These are phyloP conservation scores for Macrosiphum euphorbiae DNA, from an alignment of 2,888 invertebrate genomes.

Conservation along the genomic window DNA sequence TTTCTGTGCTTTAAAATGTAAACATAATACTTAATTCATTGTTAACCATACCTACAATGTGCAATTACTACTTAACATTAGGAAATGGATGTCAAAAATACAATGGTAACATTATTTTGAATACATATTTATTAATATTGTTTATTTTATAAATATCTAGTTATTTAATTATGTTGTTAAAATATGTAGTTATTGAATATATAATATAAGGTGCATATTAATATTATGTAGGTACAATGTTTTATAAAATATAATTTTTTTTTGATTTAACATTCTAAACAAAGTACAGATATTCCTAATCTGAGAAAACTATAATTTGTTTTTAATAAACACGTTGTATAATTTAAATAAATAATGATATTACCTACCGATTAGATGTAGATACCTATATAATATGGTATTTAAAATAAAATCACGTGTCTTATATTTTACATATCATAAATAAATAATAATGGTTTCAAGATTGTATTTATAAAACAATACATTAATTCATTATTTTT, in stretches of 20 bases:
- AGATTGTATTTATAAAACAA: not conserved
- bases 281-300: not conserved
- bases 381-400: not conserved
- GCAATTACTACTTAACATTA: not conserved
- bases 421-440: not conserved
- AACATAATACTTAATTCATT: not conserved
- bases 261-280: not conserved
- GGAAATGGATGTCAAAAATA: not conserved
- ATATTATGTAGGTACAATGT: not conserved
- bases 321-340: not conserved
- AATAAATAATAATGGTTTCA: not conserved
- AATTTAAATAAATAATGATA: not conserved
- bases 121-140: not conserved
- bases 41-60: not conserved
- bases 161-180: not conserved
- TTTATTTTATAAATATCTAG: not conserved
- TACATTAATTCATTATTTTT: not conserved
- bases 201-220: not conserved
- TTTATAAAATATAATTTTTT: not conserved
- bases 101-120: not conserved
- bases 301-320: not conserved
- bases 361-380: not conserved
- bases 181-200: not conserved
- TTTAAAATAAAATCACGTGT: not conserved
- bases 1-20: not conserved